These are phyloP conservation scores for Entomyzon cyanotis DNA, from an alignment of 2,113 vertebrate genomes.

Conservation along the genomic window DNA sequence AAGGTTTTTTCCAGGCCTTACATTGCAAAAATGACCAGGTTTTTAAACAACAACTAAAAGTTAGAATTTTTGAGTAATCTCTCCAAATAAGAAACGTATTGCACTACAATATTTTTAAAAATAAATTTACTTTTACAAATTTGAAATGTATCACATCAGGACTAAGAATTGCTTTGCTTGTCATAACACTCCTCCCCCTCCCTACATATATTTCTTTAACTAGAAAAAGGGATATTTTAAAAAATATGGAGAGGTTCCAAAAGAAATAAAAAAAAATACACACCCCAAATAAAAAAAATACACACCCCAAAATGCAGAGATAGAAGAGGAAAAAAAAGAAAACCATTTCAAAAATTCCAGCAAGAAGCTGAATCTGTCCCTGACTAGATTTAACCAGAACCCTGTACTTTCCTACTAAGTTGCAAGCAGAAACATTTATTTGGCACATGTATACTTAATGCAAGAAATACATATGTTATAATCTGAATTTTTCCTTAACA, in stretches of 20 bases:
- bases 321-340: background rate
- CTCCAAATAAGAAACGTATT: background rate
- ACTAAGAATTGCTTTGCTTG: background rate
- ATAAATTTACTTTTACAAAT: background rate
- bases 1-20: background rate
- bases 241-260: background rate
- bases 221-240: background rate
- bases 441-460: background rate
- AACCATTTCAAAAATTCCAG: background rate
- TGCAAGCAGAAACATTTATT: background rate
- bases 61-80: background rate
- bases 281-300: background rate
- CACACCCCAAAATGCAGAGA: background rate
- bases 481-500: background rate
- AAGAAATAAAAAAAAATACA: background rate
- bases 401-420: background rate
- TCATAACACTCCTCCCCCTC: background rate
- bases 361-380: background rate
- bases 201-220: background rate
- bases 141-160: background rate
- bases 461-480: background rate
- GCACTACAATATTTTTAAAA: background rate
- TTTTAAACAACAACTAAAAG: background rate
- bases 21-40: background rate
- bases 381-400: background rate